These are phyloP conservation scores for Trachemys scripta DNA, from an alignment of 2,113 vertebrate genomes.

Conservation along the genomic window DNA sequence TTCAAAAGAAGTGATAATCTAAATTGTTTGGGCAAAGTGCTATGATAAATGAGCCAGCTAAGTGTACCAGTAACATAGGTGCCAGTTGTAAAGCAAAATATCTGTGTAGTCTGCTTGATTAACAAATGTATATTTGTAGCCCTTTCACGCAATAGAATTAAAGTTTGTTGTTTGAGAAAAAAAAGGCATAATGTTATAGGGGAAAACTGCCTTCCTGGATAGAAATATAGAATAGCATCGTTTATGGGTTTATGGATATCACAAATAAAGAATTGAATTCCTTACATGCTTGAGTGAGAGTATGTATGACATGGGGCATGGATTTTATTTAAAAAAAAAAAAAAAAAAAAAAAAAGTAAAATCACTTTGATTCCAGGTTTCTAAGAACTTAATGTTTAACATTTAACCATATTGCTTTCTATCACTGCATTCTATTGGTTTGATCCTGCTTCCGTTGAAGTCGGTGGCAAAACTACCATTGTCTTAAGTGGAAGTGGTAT, in stretches of 20 bases:
- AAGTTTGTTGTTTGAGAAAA: slow-evolving; percentile 81
- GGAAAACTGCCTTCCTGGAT: slow-evolving; percentile 81
- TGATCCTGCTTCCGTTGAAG: neutral
- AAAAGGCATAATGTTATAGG: slow-evolving; percentile 77
- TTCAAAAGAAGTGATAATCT: slow-evolving; percentile 57
- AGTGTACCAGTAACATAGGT: slow-evolving; percentile 75
- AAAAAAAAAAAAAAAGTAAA: neutral
- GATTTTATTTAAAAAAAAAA: neutral
- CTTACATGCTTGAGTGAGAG: slow-evolving; percentile 85
- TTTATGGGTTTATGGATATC: slow-evolving; percentile 85
- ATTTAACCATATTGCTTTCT: neutral
- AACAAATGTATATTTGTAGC: slow-evolving; percentile 85
- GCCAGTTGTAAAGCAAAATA: slow-evolving; percentile 84
- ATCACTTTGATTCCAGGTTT: slow-evolving; percentile 21
- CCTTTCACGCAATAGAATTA: slow-evolving; percentile 82
- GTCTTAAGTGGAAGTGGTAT: neutral
- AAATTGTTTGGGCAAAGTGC: slow-evolving; percentile 69
- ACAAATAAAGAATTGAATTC: slow-evolving; percentile 87
- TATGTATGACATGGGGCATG: slow-evolving; percentile 79
- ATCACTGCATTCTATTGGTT: neutral
- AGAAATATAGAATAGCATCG: slow-evolving; percentile 83
- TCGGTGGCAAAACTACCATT: neutral
- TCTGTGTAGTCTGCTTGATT: slow-evolving; percentile 84
- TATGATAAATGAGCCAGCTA: slow-evolving; percentile 73
- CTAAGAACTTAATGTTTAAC: neutral